Conservation (phyloP, 2,888 invertebrate genomes). For the Acleris emargana region DNA sequence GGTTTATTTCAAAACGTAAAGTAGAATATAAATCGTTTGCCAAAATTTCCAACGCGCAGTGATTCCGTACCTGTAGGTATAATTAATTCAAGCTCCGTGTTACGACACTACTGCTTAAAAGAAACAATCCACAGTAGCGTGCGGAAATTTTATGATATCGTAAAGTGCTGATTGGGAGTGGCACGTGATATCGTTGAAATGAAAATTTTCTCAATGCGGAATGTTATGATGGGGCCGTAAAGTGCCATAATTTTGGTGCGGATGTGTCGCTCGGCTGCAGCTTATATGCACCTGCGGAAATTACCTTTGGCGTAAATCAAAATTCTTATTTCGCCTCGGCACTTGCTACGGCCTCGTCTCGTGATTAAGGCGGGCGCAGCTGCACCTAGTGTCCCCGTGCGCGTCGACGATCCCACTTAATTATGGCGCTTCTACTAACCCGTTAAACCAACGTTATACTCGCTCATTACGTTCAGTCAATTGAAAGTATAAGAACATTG, state of each 20-base stretch:
- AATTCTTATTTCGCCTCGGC: slow-evolving; percentile 72
- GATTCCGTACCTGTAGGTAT: slow-evolving; percentile 11
- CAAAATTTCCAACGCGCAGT: slow-evolving; percentile 5
- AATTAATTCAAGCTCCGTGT: slow-evolving; percentile 12
- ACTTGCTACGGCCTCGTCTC: slow-evolving; percentile 55
- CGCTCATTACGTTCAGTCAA: background rate
- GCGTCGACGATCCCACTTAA: slow-evolving; percentile 9
- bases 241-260: slow-evolving; percentile 52
- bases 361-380: slow-evolving; percentile 32
- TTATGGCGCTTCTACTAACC: slow-evolving; percentile 12
- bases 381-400: slow-evolving; percentile 6
- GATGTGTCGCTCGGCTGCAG: slow-evolving; percentile 52
- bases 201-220: slow-evolving; percentile 52
- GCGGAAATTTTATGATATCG: slow-evolving; percentile 47
- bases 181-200: slow-evolving; percentile 55
- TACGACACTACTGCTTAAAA: slow-evolving; percentile 3
- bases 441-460: background rate
- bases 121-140: slow-evolving; percentile 28
- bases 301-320: slow-evolving; percentile 71
- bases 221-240: slow-evolving; percentile 53
- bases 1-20: slow-evolving; percentile 19
- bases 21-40: slow-evolving; percentile 1
- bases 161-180: slow-evolving; percentile 50
- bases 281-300: slow-evolving; percentile 75
- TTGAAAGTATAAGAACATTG: background rate